These are phyloP conservation scores for Tridacna crocea DNA, from an alignment of 2,888 invertebrate species.

Conservation along the genomic window DNA sequence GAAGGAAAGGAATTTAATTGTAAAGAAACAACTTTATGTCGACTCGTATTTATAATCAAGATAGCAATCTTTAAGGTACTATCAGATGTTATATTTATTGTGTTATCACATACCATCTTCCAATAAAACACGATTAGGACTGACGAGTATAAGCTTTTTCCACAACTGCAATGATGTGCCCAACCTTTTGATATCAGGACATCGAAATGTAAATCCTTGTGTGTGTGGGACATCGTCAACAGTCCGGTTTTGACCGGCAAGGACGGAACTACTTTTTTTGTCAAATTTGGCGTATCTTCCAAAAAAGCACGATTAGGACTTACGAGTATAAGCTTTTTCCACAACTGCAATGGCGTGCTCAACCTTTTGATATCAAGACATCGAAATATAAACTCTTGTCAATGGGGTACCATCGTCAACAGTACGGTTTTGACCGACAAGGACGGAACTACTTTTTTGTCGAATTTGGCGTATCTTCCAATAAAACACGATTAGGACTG, in stretches of 20 bases:
- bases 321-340: conserved; percentile 6
- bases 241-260: too few relatives aligned
- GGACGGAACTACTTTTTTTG: too few relatives aligned
- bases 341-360: background rate
- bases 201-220: background rate
- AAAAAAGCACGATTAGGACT: conserved; percentile 23
- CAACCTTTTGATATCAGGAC: conserved; percentile 5
- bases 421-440: too few relatives aligned
- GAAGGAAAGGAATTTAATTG: too few relatives aligned
- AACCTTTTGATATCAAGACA: conserved; percentile 6
- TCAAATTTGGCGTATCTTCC: too few relatives aligned
- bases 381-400: background rate
- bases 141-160: conserved; percentile 8
- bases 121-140: conserved; percentile 24
- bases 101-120: conserved; percentile 20
- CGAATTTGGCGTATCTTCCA: too few relatives aligned
- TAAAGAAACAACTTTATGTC: background rate
- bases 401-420: too few relatives aligned
- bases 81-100: conserved; percentile 13
- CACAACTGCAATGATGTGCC: conserved; percentile 4
- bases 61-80: background rate
- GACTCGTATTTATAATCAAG: background rate
- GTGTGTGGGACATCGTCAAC: too few relatives aligned
- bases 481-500: conserved; percentile 26
- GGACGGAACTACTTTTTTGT: too few relatives aligned